phyloP scores from a whole-genome alignment of 2,113 vertebrate species.

The Drymodes brunneopygia region DNA sequence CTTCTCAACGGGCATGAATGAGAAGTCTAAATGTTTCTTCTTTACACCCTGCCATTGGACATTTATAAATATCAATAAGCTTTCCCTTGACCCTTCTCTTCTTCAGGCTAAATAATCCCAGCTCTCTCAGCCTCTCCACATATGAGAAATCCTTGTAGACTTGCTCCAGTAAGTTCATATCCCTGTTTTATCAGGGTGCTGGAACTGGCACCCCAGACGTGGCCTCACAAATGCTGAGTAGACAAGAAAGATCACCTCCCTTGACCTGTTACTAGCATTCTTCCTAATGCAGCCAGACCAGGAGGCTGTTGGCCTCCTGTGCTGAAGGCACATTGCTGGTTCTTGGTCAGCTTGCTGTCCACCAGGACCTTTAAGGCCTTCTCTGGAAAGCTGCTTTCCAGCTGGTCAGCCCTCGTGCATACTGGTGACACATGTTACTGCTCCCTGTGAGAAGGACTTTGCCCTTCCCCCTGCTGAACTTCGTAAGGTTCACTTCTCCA shows the following conservation, averaged over 20 bases:
- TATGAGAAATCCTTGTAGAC: not conserved
- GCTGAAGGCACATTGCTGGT: not conserved
- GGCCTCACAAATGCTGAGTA: not conserved
- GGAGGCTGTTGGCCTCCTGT: not conserved
- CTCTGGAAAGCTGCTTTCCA: not conserved
- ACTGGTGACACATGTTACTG: not conserved
- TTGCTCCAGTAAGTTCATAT: not conserved
- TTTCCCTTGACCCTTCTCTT: not conserved
- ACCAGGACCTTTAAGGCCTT: not conserved
- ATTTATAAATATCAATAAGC: not conserved
- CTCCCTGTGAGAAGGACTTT: not conserved
- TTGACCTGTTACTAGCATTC: not conserved
- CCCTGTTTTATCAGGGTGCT: accelerated
- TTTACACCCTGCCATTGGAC: not conserved
- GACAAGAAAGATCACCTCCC: not conserved
- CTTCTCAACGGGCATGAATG: not conserved
- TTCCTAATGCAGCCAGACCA: not conserved
- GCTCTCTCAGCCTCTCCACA: not conserved
- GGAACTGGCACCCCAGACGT: not conserved
- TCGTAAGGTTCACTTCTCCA: not conserved
- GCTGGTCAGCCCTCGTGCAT: not conserved
- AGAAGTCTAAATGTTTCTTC: not conserved
- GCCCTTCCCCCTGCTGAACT: not conserved
- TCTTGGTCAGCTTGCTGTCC: not conserved
- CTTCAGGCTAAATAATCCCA: not conserved